Base-by-base conservation (phyloP, 2,113 vertebrate species). In the Aplodontia rufa region DNA sequence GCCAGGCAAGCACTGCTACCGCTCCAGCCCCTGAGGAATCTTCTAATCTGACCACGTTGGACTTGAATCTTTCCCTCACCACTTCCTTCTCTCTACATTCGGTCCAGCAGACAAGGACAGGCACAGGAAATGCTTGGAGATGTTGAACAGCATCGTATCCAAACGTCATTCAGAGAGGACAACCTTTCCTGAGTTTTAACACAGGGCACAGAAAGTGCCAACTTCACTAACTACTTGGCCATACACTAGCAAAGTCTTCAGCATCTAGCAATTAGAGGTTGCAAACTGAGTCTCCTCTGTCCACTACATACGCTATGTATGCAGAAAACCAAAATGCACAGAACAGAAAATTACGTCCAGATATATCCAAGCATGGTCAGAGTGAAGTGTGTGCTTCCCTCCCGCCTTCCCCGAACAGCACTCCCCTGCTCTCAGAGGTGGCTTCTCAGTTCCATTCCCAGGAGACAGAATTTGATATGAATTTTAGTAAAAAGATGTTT, bases 211-310 rank as follows among this genome's bases (percentile, higher is more conserved):
- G 79, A 89, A 89, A 91, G 64, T 71, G 66, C 35, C 90, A 66
- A 51, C 68, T 96, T 95, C 45, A 85, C 87, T 84, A n/a, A n/a
- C 66, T 68, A 68, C 45, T 72, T 88, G 58, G 71, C 92, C 84
- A 84, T 78, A 71, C 20, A 22, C n/a, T 37, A 6, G 66, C 35
- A 8, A 37, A 19, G 19, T 71, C 68, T 71, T 71, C 40, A 90
- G 71, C 78, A 89, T 78, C 69, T 89, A 79, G 37, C 84, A 62
- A 84, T 79, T 71, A 71, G 79, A 84, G 55, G 64, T 22, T 88
- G 60, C 71, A 84, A 86, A 81, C 58, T 51, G 92, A 85, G 71
- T 68, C 90, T 83, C 32, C 24, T 42, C 47, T 87, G 76, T 49
- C 75, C 82, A 72, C 53, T 80, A 91, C 42, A 49, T 68, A 42